Percentiles rank a stretch among this genome's conserved stretches.
Conservation (phyloP, 2,113 vertebrate genomes). For the Ailurus styani region DNA sequence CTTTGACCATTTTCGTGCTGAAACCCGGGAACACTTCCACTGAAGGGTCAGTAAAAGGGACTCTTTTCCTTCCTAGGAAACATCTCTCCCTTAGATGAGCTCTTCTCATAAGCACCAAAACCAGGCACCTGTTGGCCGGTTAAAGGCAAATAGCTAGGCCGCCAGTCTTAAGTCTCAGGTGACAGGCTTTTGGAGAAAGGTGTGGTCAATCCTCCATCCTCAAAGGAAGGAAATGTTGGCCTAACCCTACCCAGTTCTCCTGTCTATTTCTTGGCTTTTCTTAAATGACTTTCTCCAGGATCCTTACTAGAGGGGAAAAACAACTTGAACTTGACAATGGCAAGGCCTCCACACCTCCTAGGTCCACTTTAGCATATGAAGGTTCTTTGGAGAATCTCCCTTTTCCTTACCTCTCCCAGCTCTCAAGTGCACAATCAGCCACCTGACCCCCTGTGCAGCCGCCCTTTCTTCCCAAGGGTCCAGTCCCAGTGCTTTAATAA, state of each 20-base stretch:
- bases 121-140: not conserved
- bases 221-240: not conserved
- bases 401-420: not conserved
- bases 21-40: not conserved
- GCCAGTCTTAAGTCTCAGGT: not conserved
- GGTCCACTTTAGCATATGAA: not conserved
- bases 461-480: not conserved
- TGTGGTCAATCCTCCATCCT: not conserved
- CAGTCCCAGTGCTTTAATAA: not conserved
- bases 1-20: no score
- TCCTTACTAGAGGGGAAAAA: not conserved
- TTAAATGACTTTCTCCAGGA: not conserved
- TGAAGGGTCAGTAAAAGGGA: not conserved
- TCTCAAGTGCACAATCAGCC: not conserved
- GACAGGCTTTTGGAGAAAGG: not conserved
- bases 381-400: not conserved
- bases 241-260: not conserved
- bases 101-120: not conserved
- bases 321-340: not conserved
- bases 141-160: not conserved
- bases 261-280: not conserved
- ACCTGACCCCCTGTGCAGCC: not conserved
- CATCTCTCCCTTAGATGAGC: not conserved
- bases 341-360: not conserved
- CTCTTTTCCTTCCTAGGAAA: not conserved